Evolutionary conservation across 1,140 invertebrate species (phyloP).

Genomic region (Drosophila punjabiensis): DNA sequence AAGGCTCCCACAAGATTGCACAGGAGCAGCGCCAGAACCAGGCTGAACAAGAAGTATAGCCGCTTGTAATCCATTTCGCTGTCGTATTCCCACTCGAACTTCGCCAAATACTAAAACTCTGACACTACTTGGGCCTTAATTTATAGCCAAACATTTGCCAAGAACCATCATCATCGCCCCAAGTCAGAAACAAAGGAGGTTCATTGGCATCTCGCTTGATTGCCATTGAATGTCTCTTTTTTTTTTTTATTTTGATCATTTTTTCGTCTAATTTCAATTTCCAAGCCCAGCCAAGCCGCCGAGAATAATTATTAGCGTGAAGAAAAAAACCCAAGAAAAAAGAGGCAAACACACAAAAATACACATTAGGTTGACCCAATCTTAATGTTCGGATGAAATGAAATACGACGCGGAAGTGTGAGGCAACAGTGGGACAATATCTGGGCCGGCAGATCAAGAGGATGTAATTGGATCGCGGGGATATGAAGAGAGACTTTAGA

Average conservation of each 20-base stretch:
- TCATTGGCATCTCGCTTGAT: constrained; percentile 58
- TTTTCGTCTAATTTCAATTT: constrained; percentile 35
- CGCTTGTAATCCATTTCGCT: constrained; percentile 55
- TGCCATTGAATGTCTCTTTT: constrained; percentile 64
- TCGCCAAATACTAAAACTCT: constrained; percentile 46
- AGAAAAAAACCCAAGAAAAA: constrained; percentile 32
- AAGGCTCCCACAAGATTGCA: neutral
- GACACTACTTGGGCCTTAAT: constrained; percentile 40
- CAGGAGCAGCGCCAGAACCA: constrained; percentile 12
- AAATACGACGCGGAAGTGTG: constrained; percentile 44
- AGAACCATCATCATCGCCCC: constrained; percentile 24
- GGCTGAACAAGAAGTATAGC: constrained; percentile 38
- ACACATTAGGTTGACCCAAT: constrained; percentile 48
- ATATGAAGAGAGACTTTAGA: neutral
- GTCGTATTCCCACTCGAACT: constrained; percentile 30
- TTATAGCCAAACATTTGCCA: constrained; percentile 63
- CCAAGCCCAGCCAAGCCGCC: constrained; percentile 30
- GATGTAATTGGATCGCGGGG: constrained; percentile 4
- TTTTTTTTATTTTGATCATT: constrained; percentile 13
- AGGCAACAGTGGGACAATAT: constrained; percentile 30
- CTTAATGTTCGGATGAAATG: constrained; percentile 39
- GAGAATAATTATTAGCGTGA: constrained; percentile 51
- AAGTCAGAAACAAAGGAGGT: constrained; percentile 40
- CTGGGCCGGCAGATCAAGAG: constrained; percentile 4
- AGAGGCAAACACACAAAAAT: constrained; percentile 21